Conservation (phyloP, 2,113 vertebrate species). For the Rana temporaria region DNA sequence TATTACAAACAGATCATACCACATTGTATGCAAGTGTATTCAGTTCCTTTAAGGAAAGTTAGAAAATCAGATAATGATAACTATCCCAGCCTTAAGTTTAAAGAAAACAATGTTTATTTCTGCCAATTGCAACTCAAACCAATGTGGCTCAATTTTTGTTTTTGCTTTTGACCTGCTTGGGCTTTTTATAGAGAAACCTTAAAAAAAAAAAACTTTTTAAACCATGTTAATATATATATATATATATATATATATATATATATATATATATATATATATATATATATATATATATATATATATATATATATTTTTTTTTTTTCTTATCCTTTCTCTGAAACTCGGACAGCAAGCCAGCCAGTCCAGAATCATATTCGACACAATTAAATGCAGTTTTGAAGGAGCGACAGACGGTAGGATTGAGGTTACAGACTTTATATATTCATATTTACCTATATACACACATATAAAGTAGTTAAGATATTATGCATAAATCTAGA, state of each 20-base stretch:
- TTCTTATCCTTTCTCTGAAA: slow-evolving; percentile 72
- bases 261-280: too few relatives aligned
- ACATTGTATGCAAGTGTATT: slow-evolving; percentile 90
- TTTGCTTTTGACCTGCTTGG: slow-evolving; percentile 63
- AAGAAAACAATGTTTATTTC: slow-evolving; percentile 58
- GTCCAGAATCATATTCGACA: slow-evolving; percentile 67
- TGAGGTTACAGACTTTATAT: slow-evolving; percentile 70
- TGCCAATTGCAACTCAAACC: slow-evolving; percentile 16
- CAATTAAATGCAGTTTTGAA: slow-evolving; percentile 68
- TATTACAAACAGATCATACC: slow-evolving; percentile 92
- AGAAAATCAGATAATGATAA: slow-evolving; percentile 72
- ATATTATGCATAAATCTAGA: slow-evolving; percentile 72
- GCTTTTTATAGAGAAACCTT: too few relatives aligned
- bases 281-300: too few relatives aligned
- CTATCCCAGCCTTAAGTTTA: slow-evolving; percentile 77
- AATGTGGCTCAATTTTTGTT: slow-evolving; percentile 48
- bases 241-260: too few relatives aligned
- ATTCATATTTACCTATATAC: slow-evolving; percentile 50
- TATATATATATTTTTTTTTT: too few relatives aligned
- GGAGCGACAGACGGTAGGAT: slow-evolving; percentile 71
- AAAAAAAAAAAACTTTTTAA: background rate
- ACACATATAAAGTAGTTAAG: slow-evolving; percentile 64
- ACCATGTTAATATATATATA: too few relatives aligned
- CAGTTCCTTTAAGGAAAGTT: slow-evolving; percentile 73
- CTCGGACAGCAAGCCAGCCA: slow-evolving; percentile 80